Percentiles rank a stretch among this genome's conserved stretches.
These are phyloP conservation scores for Omphaloscelis lunosa DNA, from an alignment of 2,888 invertebrate species.

Conservation along the genomic window DNA sequence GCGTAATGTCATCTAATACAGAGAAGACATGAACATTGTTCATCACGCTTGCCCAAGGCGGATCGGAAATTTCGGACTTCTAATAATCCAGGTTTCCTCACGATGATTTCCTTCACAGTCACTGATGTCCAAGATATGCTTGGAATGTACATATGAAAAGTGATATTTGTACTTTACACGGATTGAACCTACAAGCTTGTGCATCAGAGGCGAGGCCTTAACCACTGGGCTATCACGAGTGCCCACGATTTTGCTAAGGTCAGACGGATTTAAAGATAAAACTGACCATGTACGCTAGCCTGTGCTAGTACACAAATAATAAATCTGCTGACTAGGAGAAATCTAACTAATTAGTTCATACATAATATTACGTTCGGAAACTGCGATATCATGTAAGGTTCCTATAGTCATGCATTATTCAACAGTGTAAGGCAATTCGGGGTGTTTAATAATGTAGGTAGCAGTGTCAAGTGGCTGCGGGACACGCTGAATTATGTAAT, in stretches of 20 bases:
- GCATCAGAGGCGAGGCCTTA: neutral
- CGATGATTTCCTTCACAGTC: neutral
- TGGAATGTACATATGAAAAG: neutral
- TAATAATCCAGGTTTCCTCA: neutral
- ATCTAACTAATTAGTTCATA: conserved; percentile 54
- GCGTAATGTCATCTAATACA: neutral
- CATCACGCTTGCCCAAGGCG: neutral
- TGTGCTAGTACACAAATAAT: neutral
- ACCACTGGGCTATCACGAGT: neutral
- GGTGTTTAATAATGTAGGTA: conserved; percentile 78
- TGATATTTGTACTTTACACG: too few relatives aligned
- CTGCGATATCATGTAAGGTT: conserved; percentile 55
- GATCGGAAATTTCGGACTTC: neutral
- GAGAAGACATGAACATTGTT: neutral
- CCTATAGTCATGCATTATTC: conserved; percentile 73
- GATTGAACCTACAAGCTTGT: neutral
- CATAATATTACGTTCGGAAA: conserved; percentile 58
- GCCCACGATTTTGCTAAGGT: neutral
- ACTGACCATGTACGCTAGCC: neutral
- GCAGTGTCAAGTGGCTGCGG: conserved; percentile 75
- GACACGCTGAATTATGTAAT: conserved; percentile 79
- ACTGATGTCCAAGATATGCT: neutral
- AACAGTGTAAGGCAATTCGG: conserved; percentile 75
- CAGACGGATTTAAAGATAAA: neutral
- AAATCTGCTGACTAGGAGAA: conserved; percentile 33